These are phyloP conservation scores for Urocitellus parryii DNA, from an alignment of 2,113 vertebrate species.

Conservation along the genomic window DNA sequence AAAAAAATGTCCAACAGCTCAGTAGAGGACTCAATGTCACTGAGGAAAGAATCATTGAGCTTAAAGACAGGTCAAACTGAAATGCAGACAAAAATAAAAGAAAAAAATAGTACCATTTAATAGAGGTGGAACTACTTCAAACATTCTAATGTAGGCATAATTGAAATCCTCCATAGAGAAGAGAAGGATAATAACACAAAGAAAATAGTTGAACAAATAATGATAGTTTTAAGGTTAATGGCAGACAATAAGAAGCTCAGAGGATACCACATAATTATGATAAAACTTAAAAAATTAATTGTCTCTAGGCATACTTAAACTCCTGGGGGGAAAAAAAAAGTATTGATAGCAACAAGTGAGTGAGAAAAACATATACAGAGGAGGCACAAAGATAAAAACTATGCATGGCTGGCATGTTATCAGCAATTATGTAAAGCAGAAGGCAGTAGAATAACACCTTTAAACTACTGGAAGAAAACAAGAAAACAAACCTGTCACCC, in stretches of 20 bases:
- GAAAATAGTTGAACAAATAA: not conserved
- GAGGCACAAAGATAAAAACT: not conserved
- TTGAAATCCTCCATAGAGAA: not conserved
- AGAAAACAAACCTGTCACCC: not conserved
- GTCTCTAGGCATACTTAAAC: not conserved
- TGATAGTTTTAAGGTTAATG: not conserved
- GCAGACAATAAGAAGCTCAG: not conserved
- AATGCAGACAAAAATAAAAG: not conserved
- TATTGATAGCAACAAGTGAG: not conserved
- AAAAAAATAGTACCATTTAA: too few species aligned
- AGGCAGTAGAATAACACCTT: not conserved
- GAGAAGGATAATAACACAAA: not conserved
- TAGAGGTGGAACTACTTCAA: not conserved
- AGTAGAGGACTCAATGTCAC: not conserved
- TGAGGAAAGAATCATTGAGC: not conserved
- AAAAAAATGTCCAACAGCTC: not conserved
- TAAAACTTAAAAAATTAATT: not conserved
- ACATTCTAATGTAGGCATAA: not conserved
- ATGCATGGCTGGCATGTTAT: not conserved
- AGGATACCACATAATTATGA: not conserved
- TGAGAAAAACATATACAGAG: not conserved
- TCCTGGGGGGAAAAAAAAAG: not conserved
- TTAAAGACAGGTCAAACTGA: not conserved
- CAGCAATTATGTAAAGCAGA: not conserved
- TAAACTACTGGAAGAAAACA: not conserved